A percentile compares a stretch with the other conserved stretches of the same genome.
Evolutionary conservation across 35 echinoderm and acorn worm species (phyloP).

Genomic region (Ophiothrix spiculata): DNA sequence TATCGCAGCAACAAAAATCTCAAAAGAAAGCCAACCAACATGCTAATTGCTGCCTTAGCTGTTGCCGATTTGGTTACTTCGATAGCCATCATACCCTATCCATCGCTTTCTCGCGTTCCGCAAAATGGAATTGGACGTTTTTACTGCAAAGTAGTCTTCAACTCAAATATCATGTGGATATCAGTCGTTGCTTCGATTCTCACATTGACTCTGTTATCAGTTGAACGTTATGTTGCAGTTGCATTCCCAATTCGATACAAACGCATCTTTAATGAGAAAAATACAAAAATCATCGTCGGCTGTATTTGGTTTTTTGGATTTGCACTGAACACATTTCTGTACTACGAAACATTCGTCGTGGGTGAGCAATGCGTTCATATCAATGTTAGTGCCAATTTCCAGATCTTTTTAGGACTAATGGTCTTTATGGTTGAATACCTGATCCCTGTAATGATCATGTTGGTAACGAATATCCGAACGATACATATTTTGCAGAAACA

Average conservation of each 20-base stretch:
- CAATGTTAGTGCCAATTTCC: not conserved
- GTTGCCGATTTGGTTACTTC: constrained; percentile 76
- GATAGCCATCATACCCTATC: constrained; percentile 37
- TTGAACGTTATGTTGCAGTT: constrained; percentile 69
- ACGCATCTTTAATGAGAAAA: constrained; percentile 34
- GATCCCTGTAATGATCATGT: not conserved
- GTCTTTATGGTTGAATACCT: not conserved
- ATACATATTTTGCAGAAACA: not conserved
- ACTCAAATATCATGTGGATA: constrained; percentile 63
- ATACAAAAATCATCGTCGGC: constrained; percentile 29
- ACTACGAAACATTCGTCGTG: constrained; percentile 32
- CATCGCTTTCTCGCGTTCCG: constrained; percentile 1
- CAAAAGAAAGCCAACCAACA: no score
- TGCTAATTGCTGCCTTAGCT: constrained; percentile 50
- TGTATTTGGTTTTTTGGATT: constrained; percentile 50
- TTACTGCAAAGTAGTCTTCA: constrained; percentile 60
- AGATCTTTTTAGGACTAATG: not conserved
- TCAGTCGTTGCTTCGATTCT: constrained; percentile 70
- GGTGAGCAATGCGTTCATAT: not conserved
- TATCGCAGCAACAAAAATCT: no score
- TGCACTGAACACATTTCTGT: constrained; percentile 32
- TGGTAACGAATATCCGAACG: not conserved
- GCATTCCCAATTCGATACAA: constrained; percentile 48
- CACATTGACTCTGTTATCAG: constrained; percentile 49
- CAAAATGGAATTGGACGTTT: not conserved